Base-by-base conservation (phyloP, 2,888 invertebrate genomes). In the Autographa pulchrina region DNA sequence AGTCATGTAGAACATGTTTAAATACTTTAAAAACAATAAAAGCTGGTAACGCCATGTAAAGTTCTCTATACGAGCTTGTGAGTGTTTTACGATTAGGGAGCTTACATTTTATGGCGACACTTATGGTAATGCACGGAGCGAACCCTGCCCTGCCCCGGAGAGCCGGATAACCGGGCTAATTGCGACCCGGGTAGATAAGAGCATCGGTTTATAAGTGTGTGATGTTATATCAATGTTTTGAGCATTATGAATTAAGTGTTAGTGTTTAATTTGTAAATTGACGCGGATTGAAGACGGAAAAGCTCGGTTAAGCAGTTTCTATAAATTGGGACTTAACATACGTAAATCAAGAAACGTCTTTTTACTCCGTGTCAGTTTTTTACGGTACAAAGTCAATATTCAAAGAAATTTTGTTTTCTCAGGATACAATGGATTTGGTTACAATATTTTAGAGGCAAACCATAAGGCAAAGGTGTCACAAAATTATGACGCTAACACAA, bases 81-180 rank as follows among this genome's bases (percentile, higher is more conserved):
- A 78, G 83, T 83, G 78, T 82, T 88, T 88, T 89, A 89, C 84
- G 88, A 87, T 75, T 77, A 80, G 77, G 79, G 77, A 77, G 82
- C 71, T 75, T 70, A 77, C 83, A 77, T 89, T 91, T 92, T 92
- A 93, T 89, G 86, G 81, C 54, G 63, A 85, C 91, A 91, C 91
- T 92, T 90, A 92, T 89, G 89, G 88, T 91, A 90, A 91, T 87
- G 89, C 74, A 76, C 70, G 68, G 41, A 56, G 64, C 66, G 67
- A 64, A 62, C 65, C 68, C 65, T 70, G 67, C 67, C 74, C 67
- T 64, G 64, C 74, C 48, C 3, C n/a, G n/a, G n/a, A n/a, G n/a
- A 25, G 25, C 82, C 72, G 77, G 48, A 48, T n/a, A 48, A n/a
- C 48, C 48, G 48, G 68, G 77, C 87, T 89, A 88, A 90, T 89